Base-by-base conservation (phyloP, 2,797 vertebrate genomes). In the Paguma larvata region DNA sequence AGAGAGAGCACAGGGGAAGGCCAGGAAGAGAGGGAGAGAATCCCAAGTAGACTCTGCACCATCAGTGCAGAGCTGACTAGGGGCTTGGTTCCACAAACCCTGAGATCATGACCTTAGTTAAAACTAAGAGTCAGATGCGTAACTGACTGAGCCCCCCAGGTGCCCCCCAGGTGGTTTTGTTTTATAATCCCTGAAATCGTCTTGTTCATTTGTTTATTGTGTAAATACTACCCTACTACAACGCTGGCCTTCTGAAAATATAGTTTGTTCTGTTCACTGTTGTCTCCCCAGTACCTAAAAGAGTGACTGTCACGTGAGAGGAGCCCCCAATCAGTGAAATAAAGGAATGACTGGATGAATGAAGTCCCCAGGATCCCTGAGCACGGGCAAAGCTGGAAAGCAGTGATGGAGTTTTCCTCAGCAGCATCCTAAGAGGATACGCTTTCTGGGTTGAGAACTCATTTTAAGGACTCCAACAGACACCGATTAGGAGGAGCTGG, bases 401-500 rank as follows among this genome's bases (percentile, higher is more conserved):
- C 53, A 80, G 27, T n/a, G 91, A 87, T 62, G 56, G 68, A 83
- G 21, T 63, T 68, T 95, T 72, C 56, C 44, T 59, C 27, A 63
- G 53, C 62, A 62, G 89, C 32, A 59, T 70, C 30, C 19, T 70
- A 32, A 83, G 16, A 94, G 65, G 84, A 73, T 53, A 46, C 10
- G 4, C 25, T n/a, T 79, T 32, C 3, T 6, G 11, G 23, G 13
- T 7, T 83, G 82, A 79, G 41, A 77, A 80, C 62, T 92, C 48
- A 83, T 91, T 86, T 85, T 92, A 86, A 94, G 82, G 82, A 79
- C 19, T 41, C 65, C 34, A 72, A 68, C 88, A 90, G 86, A 97
- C 30, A 86, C 2, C 89, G 53, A 16, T 23, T 70, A 80, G 72
- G 44, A 92, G 80, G n/a, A 82, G 34, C 51, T 93, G 6, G 65